Percentiles rank a stretch among this genome's conserved stretches.
Conservation (phyloP, 2,113 vertebrate genomes). For the Gymnocephalus cernua region DNA sequence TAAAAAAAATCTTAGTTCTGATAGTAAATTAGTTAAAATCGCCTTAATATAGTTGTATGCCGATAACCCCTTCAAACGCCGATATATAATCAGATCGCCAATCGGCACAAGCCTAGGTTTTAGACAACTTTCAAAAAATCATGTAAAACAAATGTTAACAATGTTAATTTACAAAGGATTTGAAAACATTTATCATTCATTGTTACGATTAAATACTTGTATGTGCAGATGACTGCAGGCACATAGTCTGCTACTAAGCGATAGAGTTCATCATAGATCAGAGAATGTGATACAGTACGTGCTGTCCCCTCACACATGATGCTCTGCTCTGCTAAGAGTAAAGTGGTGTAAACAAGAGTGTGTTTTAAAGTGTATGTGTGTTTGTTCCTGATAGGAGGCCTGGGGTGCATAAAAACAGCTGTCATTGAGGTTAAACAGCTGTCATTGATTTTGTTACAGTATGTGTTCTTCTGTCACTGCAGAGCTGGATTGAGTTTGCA, state of each 20-base stretch:
- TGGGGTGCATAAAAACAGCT: constrained; percentile 69
- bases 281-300: neutral
- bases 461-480: constrained; percentile 62
- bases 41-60: neutral
- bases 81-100: neutral
- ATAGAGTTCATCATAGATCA: neutral
- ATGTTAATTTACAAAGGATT: neutral
- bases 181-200: neutral
- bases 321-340: neutral
- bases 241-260: neutral
- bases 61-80: neutral
- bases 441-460: constrained; percentile 68
- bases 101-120: neutral
- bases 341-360: neutral
- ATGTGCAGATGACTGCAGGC: neutral
- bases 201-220: neutral
- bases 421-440: constrained; percentile 72
- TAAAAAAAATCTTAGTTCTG: neutral
- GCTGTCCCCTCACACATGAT: neutral
- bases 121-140: neutral
- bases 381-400: constrained; percentile 25
- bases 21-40: neutral
- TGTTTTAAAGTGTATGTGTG: constrained; percentile 4
- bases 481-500: constrained; percentile 70
- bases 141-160: neutral